These are phyloP conservation scores for Genyomyrus donnyi DNA, from an alignment of 2,113 vertebrate species.

Conservation along the genomic window DNA sequence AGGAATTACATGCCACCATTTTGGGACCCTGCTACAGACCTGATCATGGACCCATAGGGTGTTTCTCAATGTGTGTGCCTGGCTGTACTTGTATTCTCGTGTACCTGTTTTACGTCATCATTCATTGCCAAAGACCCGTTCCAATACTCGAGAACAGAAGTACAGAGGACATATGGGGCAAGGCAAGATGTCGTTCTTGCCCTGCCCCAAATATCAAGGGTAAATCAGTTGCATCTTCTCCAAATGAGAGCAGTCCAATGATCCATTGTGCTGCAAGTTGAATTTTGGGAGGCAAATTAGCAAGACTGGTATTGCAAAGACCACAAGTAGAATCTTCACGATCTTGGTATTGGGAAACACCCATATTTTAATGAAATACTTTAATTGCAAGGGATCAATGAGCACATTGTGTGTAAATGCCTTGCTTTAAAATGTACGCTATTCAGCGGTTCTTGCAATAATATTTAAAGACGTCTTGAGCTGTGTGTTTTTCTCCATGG, in stretches of 20 bases:
- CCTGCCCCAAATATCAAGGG: not conserved
- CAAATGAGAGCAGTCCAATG: not conserved
- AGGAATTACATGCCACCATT: constrained; percentile 17
- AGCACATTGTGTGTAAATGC: constrained; percentile 46
- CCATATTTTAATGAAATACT: constrained; percentile 37
- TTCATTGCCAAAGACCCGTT: not conserved
- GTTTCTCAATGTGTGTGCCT: not conserved
- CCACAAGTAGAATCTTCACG: not conserved
- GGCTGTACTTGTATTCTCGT: not conserved
- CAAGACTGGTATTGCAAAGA: not conserved
- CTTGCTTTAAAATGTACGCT: constrained; percentile 32
- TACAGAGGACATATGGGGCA: not conserved
- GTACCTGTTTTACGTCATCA: not conserved
- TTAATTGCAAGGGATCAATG: constrained; percentile 56
- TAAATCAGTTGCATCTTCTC: not conserved
- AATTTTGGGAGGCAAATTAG: not conserved
- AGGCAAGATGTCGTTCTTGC: not conserved
- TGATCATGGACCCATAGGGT: constrained; percentile 19
- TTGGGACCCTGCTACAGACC: constrained; percentile 18
- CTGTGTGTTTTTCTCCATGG: constrained; percentile 24
- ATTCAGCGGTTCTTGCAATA: constrained; percentile 32
- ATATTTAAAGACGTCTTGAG: constrained; percentile 23
- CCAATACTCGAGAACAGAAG: not conserved
- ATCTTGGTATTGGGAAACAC: not conserved
- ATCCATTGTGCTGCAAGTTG: too few relatives aligned